Base-by-base conservation (phyloP, 2,797 vertebrate genomes). In the Phoebastria nigripes region DNA sequence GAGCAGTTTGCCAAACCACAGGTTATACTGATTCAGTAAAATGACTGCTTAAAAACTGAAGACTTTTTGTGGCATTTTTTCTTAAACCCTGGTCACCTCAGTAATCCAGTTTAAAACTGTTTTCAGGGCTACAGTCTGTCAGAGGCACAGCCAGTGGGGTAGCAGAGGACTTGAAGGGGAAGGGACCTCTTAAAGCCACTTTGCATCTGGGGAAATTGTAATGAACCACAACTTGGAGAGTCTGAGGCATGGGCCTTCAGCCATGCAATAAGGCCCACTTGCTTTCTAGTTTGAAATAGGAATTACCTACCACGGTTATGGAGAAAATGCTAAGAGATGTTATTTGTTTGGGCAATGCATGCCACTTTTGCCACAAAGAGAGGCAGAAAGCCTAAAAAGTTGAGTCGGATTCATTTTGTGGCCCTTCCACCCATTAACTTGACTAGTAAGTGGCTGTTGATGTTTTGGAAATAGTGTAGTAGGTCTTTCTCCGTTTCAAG, bases 261-360 rank as follows among this genome's bases (percentile, higher is more conserved):
- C 26, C 6, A 1, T 35, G 33, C 0, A 0, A 2, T 59, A 25
- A 77, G 8, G 21, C 16, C 11, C 6, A 2, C 22, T 71, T 42
- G 24, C 54, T 69, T 3, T 61, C 51, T 25, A 2, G 9, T 84
- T 42, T 42, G 47, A 80, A 39, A 26, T 58, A 28, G 70, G 26
- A 74, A 51, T 87, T 85, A 8, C 37, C 37, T 90, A 8, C 54
- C 5, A 11, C 13, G 4, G 13, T 65, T 79, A 5, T 8, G 24
- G 37, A 72, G 37, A 42, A 89, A 62, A 82, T 6, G 8, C 14
- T n/a, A 65, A 74, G 42, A 76, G 18, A 15, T 41, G 19, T 16
- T 42, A 18, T 12, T 33, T 52, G 4, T 49, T 87, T 44, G 52
- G 28, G 25, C 29, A 54, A 4, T 49, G 33, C 15, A 3, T 47